Base-by-base conservation (phyloP, 2,113 vertebrate species). In the Chauna torquata region DNA sequence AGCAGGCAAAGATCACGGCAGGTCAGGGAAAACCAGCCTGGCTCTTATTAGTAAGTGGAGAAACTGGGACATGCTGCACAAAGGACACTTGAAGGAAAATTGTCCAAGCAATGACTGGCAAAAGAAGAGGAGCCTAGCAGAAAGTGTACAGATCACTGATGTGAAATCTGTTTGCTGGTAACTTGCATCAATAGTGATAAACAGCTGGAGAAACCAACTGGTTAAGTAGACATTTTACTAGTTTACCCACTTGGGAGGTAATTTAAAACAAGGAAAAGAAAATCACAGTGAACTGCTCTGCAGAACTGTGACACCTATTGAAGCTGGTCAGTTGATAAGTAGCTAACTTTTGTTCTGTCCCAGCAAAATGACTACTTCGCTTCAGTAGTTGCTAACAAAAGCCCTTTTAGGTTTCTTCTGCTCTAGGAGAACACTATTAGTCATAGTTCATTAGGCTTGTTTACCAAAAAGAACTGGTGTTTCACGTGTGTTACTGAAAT, bases 371-470 rank as follows among this genome's bases (percentile, higher is more conserved):
- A 90, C 10, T 88, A 77, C 92, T 97, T 86, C 90, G 90, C 96
- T 94, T 96, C 96, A 97, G 82, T 92, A 96, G 95, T 83, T 94
- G 90, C 88, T 94, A 97, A 97, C 94, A 97, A 98, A 98, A 97
- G 82, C 85, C 68, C 64, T 90, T 97, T 96, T 96, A 95, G 92
- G 86, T 97, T 82, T 38, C 42, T 90, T 90, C 47, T 94, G 88
- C 96, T 96, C 62, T 32, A 54, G 90, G 65, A 98, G 94, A 97
- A 84, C 78, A 17, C 90, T 77, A 54, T 98, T 97, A 98, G 97
- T 97, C 92, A 97, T 80, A 94, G 90, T 97, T 98, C 95, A 97
- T 98, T 98, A 98, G 92, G 74, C 89, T 95, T 97, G 96, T 98
- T 98, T 98, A 97, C 95, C 97, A 96, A 97, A 97, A 62, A 93